These are phyloP conservation scores for Hydropsyche betteni DNA, from an alignment of 2,888 invertebrate species.

Conservation along the genomic window DNA sequence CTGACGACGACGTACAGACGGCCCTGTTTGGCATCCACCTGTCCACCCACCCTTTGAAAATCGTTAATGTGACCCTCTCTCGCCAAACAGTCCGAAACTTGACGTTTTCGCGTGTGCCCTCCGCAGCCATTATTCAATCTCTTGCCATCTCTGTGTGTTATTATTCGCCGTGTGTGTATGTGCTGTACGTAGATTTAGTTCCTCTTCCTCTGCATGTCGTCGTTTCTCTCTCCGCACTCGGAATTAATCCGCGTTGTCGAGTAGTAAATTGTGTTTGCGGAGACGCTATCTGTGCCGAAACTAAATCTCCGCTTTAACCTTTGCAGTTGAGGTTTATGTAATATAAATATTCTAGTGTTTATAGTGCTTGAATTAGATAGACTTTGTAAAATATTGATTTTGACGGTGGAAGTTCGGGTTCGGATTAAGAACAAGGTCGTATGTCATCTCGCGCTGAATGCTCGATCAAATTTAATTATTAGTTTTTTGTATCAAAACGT, in stretches of 20 bases:
- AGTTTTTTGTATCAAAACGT: no score
- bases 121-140: conserved; percentile 16
- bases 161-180: neutral
- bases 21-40: no score
- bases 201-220: neutral
- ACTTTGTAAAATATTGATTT: no score
- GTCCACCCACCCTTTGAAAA: neutral
- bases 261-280: conserved; percentile 19
- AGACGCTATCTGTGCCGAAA: conserved; percentile 15
- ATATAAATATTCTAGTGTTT: no score
- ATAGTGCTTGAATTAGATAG: no score
- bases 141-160: no score
- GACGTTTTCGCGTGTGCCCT: conserved; percentile 7
- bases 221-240: neutral
- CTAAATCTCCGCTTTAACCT: conserved; percentile 5
- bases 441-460: no score
- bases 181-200: neutral
- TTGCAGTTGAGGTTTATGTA: no score
- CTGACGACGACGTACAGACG: no score
- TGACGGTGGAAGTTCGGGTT: no score
- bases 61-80: neutral
- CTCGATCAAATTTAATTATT: no score
- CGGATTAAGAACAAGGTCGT: no score
- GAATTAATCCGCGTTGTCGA: conserved; percentile 1
- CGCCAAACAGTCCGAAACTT: neutral